Percentiles rank a stretch among this genome's conserved stretches.
These are phyloP conservation scores for Carposina sasakii DNA, from an alignment of 1,140 invertebrate species.

Conservation along the genomic window DNA sequence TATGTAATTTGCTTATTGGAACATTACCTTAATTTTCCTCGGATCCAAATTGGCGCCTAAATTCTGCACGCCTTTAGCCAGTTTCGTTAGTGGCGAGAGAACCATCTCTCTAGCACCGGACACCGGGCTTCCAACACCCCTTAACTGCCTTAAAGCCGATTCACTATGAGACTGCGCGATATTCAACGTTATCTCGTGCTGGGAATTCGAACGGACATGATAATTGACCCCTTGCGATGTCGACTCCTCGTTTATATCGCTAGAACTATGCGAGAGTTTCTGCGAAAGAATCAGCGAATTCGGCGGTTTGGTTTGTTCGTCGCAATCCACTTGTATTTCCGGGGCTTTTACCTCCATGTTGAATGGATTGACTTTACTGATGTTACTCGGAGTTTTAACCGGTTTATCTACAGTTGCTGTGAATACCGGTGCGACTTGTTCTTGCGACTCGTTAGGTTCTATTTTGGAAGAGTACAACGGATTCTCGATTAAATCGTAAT, in stretches of 20 bases:
- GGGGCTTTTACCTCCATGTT: constrained; percentile 47
- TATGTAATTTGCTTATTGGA: too few relatives aligned
- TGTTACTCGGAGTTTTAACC: constrained; percentile 49
- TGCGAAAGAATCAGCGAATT: constrained; percentile 73
- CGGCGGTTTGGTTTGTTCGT: constrained; percentile 67
- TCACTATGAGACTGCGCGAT: constrained; percentile 86
- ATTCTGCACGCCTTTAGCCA: constrained; percentile 88
- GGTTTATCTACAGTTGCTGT: constrained; percentile 23
- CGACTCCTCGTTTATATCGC: constrained; percentile 73
- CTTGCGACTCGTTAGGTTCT: constrained; percentile 48
- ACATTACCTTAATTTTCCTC: constrained; percentile 78
- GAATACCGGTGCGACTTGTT: constrained; percentile 56
- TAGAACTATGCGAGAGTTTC: constrained; percentile 80
- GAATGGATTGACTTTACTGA: constrained; percentile 73
- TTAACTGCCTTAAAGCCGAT: constrained; percentile 80
- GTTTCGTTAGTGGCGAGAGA: constrained; percentile 83
- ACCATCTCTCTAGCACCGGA: constrained; percentile 78
- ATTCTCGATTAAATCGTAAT: constrained; percentile 63
- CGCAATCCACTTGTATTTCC: constrained; percentile 72
- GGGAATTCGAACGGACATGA: constrained; percentile 76
- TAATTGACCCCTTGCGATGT: constrained; percentile 43
- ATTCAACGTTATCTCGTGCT: constrained; percentile 76
- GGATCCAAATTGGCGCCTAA: constrained; percentile 89
- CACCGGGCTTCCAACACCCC: constrained; percentile 78
- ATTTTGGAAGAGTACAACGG: constrained; percentile 68